phyloP scores from a whole-genome alignment of 2,797 vertebrate species.

The Eospalax fontanierii region DNA sequence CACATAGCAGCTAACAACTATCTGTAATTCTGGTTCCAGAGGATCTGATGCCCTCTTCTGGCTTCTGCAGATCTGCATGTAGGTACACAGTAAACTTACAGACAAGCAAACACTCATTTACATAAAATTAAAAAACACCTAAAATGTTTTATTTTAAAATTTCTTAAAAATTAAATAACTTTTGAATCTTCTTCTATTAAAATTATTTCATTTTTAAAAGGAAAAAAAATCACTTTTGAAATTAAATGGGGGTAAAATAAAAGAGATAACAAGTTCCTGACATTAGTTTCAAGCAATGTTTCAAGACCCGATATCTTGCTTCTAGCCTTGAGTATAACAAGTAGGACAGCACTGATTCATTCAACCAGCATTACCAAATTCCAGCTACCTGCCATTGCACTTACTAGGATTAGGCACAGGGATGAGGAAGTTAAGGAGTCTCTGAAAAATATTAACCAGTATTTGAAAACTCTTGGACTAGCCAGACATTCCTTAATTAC shows the following conservation, averaged over 20 bases:
- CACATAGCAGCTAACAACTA: no score
- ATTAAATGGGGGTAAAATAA: conserved; percentile 36
- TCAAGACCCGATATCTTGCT: not conserved
- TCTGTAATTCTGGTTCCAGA: no score
- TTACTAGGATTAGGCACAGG: not conserved
- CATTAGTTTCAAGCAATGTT: not conserved
- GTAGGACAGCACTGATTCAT: not conserved
- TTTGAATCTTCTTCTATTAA: not conserved
- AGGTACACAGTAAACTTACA: no score
- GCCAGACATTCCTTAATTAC: not conserved
- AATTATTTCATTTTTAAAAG: not conserved
- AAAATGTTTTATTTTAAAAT: no score
- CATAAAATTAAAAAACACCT: no score
- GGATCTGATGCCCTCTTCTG: no score
- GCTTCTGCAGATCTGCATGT: no score
- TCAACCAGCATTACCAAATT: conserved; percentile 12
- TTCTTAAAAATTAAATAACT: no score
- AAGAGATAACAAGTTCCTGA: not conserved
- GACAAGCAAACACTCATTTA: no score
- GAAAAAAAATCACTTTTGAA: conserved; percentile 28
- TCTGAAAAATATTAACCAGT: conserved; percentile 2
- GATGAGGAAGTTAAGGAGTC: not conserved
- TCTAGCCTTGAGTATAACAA: not conserved
- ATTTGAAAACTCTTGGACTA: not conserved
- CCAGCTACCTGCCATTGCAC: not conserved